Base-by-base conservation (phyloP, 1,140 invertebrate species). In the Saxidomus purpurata region DNA sequence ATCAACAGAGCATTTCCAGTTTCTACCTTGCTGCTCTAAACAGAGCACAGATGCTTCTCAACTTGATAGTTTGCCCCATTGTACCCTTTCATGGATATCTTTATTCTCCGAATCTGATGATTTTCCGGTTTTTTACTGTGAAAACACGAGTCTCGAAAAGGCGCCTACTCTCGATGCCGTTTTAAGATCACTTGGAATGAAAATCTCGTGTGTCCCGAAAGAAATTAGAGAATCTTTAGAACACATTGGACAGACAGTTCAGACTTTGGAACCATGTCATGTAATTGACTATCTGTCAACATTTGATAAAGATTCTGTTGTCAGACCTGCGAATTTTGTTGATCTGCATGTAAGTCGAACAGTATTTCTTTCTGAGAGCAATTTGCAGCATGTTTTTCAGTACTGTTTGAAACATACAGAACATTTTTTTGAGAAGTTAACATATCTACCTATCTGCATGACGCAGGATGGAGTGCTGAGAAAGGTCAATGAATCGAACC, bases 171-270 rank as follows among this genome's bases (percentile, higher is more conserved):
- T 17, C 8, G 9, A 61, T 19, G 61, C 15, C 31, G 25, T 83
- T 25, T 11, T 83, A 13, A 83, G 55, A 43, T 13, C 17, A 67
- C 6, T 67, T 67, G 80, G 80, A 83, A 67, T 83, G 59, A 63
- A 34, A 67, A 83, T 83, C 47, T 59, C 47, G 0, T 15, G 22
- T 31, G 25, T 67, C 22, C 38, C 52, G 13, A 47, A 67, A 40
- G 19, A 38, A 3, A 67, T 83, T 2, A 36, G 17, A 83, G 61
- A 63, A 38, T 63, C 55, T 2, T 38, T 83, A 28, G 22, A 83
- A 40, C 15, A n/a, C 9, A 34, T 15, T 25, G 80, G 59, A 0
- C 4, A 40, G 0, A 13, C 17, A 47, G 22, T 61, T 28, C 17
- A 4, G 0, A 40, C 25, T n/a, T 19, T 83, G 6, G 36, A 13